Percentiles rank a stretch among this genome's conserved stretches.
phyloP scores from a whole-genome alignment of 1,140 invertebrate genomes.

The Drosophila kurseongensis region DNA sequence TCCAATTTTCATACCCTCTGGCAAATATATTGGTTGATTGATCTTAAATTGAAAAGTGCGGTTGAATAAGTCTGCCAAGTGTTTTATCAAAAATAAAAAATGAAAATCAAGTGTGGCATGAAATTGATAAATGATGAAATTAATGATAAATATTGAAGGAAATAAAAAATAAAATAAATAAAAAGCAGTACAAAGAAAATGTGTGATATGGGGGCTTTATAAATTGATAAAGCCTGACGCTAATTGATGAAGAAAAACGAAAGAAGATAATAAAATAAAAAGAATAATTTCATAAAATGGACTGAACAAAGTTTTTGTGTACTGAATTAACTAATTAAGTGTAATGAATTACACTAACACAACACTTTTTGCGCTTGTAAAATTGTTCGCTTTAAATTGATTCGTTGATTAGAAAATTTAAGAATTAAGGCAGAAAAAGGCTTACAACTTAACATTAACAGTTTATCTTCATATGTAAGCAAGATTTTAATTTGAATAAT shows the following conservation, averaged over 20 bases:
- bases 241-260: constrained; percentile 8
- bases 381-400: not conserved
- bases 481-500: no score
- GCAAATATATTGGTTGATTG: constrained; percentile 66
- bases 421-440: no score
- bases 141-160: constrained; percentile 8
- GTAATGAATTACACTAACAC: not conserved
- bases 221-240: constrained; percentile 14
- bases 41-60: constrained; percentile 72
- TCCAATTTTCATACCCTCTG: constrained; percentile 14
- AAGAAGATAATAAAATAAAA: not conserved
- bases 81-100: constrained; percentile 17
- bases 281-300: not conserved
- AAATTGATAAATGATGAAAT: constrained; percentile 47
- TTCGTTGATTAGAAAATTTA: no score
- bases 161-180: constrained; percentile 5
- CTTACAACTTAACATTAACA: no score
- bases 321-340: not conserved
- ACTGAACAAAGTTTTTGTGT: not conserved
- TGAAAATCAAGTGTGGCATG: constrained; percentile 36
- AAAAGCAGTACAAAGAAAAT: not conserved
- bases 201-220: constrained; percentile 1
- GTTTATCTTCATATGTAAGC: no score
- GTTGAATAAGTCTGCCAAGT: constrained; percentile 45
- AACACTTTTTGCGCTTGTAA: not conserved